Evolutionary conservation across 2,113 vertebrate genomes (phyloP).

Genomic region (Alethe castanea): DNA sequence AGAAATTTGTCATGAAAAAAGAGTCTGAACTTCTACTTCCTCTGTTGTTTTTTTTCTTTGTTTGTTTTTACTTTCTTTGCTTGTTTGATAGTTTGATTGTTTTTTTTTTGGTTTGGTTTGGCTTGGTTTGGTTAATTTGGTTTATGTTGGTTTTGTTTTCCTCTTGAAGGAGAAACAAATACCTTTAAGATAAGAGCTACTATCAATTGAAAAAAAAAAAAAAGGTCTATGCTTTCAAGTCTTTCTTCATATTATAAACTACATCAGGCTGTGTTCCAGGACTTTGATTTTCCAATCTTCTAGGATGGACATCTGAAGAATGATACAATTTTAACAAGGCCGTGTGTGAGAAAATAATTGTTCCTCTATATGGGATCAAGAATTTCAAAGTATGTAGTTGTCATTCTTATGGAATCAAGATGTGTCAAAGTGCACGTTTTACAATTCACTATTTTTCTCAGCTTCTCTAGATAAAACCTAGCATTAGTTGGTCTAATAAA

Average conservation of each 20-base stretch:
- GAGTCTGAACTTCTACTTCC: neutral
- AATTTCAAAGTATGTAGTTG: neutral
- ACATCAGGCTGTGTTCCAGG: neutral
- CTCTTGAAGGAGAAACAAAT: neutral
- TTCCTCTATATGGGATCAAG: neutral
- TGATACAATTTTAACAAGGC: neutral
- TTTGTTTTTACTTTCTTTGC: rapidly evolving
- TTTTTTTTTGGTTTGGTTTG: no score
- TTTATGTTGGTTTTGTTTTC: no score
- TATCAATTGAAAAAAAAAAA: neutral
- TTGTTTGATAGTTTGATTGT: neutral
- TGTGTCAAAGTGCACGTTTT: neutral
- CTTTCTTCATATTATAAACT: neutral
- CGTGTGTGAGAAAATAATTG: neutral
- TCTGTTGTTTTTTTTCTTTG: neutral
- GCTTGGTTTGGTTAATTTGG: neutral
- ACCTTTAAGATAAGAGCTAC: neutral
- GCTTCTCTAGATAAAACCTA: neutral
- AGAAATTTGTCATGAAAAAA: neutral
- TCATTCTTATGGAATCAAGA: neutral
- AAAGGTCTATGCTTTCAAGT: neutral
- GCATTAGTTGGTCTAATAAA: neutral
- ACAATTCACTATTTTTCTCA: neutral
- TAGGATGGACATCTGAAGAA: neutral
- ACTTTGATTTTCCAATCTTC: neutral